These are phyloP conservation scores for Vulpes vulpes DNA, from an alignment of 2,113 vertebrate species.

Conservation along the genomic window DNA sequence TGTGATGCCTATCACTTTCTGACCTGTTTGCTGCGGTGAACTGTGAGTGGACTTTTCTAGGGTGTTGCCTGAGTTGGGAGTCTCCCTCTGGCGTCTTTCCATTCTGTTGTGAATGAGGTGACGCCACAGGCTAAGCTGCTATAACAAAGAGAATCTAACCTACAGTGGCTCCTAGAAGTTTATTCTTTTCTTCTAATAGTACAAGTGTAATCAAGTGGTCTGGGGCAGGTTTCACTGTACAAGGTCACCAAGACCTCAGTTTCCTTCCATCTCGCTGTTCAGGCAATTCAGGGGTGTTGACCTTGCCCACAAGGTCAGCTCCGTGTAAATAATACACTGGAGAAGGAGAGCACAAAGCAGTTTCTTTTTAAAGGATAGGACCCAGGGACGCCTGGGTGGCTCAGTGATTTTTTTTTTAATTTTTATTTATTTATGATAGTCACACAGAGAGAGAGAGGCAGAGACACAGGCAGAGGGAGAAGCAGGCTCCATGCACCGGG, in stretches of 20 bases:
- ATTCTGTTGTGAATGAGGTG: constrained; percentile 12
- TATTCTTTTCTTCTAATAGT: neutral
- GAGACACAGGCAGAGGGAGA: no score
- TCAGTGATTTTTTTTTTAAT: no score
- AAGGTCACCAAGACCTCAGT: neutral
- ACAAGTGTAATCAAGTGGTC: neutral
- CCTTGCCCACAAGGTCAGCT: neutral
- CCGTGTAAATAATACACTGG: neutral
- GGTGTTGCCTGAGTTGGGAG: neutral
- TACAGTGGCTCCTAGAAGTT: neutral
- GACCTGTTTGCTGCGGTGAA: neutral
- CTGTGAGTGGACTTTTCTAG: neutral
- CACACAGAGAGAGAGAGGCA: no score
- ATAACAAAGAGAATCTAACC: neutral
- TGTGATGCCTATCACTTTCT: neutral
- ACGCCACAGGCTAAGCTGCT: neutral
- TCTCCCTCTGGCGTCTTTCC: neutral
- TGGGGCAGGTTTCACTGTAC: neutral
- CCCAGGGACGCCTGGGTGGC: no score
- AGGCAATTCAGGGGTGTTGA: neutral
- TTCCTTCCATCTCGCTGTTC: neutral
- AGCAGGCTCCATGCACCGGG: no score
- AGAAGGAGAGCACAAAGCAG: neutral
- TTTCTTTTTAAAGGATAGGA: neutral
- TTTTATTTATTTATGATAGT: no score